Conservation (phyloP, 2,113 vertebrate genomes). For the Dicentrarchus labrax region DNA sequence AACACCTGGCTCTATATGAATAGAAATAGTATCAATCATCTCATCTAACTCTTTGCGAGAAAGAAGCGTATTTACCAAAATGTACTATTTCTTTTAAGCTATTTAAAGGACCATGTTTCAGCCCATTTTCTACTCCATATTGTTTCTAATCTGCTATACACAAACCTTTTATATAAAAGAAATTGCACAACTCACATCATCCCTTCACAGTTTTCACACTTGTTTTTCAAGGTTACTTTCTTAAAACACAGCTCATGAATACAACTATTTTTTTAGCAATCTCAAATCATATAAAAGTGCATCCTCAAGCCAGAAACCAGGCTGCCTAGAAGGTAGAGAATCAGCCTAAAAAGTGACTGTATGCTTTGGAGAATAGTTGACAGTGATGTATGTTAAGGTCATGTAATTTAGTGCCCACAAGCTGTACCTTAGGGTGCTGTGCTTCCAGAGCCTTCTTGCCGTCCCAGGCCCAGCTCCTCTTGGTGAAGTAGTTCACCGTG, state of each 20-base stretch:
- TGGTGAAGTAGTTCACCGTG: slow-evolving; percentile 99
- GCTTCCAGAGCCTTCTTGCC: slow-evolving; percentile 96
- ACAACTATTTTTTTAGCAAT: not conserved
- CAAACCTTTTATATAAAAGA: not conserved
- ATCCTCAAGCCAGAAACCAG: not conserved
- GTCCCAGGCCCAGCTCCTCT: slow-evolving; percentile 99
- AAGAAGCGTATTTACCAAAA: too few relatives aligned
- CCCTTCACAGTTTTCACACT: not conserved
- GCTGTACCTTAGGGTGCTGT: slow-evolving; percentile 92
- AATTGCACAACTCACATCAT: not conserved
- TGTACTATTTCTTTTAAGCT: too few relatives aligned
- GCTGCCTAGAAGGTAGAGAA: not conserved
- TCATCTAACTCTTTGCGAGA: not conserved
- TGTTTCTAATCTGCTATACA: not conserved
- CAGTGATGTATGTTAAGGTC: not conserved
- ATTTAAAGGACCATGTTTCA: not conserved
- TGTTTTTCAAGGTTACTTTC: not conserved
- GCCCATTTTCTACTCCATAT: too few relatives aligned
- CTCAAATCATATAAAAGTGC: not conserved
- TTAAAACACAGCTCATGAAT: not conserved
- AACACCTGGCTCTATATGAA: not conserved
- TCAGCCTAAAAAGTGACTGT: not conserved
- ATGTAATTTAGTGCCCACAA: not conserved
- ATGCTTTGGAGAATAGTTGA: not conserved
- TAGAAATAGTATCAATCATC: not conserved